Conservation (phyloP, 2,888 invertebrate genomes). For the Cylindroiulus punctatus region DNA sequence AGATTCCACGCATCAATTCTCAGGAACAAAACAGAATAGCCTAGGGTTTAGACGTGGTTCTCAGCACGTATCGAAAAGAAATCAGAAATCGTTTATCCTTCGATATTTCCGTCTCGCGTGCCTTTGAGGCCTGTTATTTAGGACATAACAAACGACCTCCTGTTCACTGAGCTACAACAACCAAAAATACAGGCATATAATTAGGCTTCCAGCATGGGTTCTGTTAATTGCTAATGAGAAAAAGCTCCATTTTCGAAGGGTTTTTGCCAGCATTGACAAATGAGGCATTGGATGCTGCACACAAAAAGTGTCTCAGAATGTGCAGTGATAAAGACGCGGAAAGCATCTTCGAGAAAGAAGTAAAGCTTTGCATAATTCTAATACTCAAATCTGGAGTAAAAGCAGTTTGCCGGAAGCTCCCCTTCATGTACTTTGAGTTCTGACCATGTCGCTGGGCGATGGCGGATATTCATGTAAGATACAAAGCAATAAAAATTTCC, state of each 20-base stretch:
- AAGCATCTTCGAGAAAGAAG: no score
- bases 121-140: slow-evolving; percentile 25
- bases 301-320: background rate
- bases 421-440: background rate
- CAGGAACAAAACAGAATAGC: background rate
- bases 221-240: background rate
- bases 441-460: background rate
- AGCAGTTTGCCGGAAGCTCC: background rate
- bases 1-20: slow-evolving; percentile 12
- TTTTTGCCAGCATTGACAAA: background rate
- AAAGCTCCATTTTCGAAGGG: background rate
- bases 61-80: background rate
- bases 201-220: background rate
- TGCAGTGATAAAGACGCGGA: no score
- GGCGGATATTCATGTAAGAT: background rate
- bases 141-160: background rate
- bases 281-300: background rate
- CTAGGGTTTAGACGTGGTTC: background rate
- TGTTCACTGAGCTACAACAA: background rate
- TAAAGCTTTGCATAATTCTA: background rate
- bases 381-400: background rate
- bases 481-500: slow-evolving; percentile 11
- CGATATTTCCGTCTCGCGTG: slow-evolving; percentile 1
- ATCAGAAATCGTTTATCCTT: slow-evolving; percentile 29
- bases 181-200: background rate